Percentiles rank a stretch among this genome's conserved stretches.
phyloP scores from a whole-genome alignment of 2,113 vertebrate species.

The Paraplagusia blochii region DNA sequence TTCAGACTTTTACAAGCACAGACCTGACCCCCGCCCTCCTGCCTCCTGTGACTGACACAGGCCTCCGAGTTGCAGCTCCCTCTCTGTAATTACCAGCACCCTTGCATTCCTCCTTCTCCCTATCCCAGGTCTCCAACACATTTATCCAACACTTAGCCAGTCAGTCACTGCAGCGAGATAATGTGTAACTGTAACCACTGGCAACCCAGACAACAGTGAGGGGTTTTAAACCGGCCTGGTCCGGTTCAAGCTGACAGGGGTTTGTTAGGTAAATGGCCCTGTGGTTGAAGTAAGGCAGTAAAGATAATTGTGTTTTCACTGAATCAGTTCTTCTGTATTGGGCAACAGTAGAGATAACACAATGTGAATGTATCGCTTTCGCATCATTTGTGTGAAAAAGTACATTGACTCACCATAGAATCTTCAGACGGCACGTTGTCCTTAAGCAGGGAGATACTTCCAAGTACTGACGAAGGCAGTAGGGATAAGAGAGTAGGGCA shows the following conservation, averaged over 20 bases:
- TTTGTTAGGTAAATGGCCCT: neutral
- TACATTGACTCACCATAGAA: conserved; percentile 65
- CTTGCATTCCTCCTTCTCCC: conserved; percentile 68
- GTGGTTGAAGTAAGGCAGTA: neutral
- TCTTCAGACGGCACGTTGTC: neutral
- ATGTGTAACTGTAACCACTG: conserved; percentile 66
- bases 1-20: conserved; percentile 34
- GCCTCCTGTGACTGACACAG: conserved; percentile 43
- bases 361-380: conserved; percentile 17
- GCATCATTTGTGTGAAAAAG: conserved; percentile 24
- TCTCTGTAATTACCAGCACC: conserved; percentile 69
- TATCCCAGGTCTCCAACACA: conserved; percentile 52
- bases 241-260: conserved; percentile 23
- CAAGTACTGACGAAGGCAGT: conserved; percentile 86
- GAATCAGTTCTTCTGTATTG: conserved; percentile 1
- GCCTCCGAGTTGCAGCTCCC: conserved; percentile 32
- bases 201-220: conserved; percentile 59
- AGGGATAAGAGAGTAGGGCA: conserved; percentile 84
- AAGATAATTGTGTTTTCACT: neutral
- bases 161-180: conserved; percentile 46
- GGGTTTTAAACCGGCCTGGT: conserved; percentile 39
- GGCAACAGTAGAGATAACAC: conserved; percentile 5
- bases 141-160: conserved; percentile 69
- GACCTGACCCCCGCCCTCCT: conserved; percentile 48
- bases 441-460: conserved; percentile 82